phyloP scores from a whole-genome alignment of 2,888 invertebrate genomes.

The Drosophila pegasa region DNA sequence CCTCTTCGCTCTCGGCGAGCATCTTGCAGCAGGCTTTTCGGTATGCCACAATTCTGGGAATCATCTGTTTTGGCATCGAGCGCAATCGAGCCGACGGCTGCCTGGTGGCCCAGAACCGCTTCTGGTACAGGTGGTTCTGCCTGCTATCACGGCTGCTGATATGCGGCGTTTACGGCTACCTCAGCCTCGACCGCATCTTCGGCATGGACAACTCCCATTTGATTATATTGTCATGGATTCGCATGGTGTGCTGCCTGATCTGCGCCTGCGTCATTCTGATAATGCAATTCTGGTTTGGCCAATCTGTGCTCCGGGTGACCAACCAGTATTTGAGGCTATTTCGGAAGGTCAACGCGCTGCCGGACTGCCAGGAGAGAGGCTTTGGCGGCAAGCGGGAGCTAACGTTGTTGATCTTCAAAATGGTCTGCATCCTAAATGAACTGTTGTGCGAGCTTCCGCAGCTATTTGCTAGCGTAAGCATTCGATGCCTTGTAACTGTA shows the following conservation, averaged over 20 bases:
- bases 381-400: conserved; percentile 56
- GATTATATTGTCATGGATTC: conserved; percentile 20
- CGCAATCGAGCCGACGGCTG: conserved; percentile 28
- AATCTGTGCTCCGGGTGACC: conserved; percentile 36
- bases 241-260: conserved; percentile 8
- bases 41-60: conserved; percentile 55
- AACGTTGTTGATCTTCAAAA: conserved; percentile 34
- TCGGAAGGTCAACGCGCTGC: conserved; percentile 29
- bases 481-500: rapidly evolving
- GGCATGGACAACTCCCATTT: conserved; percentile 15
- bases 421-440: conserved; percentile 35
- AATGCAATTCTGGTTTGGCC: conserved; percentile 44
- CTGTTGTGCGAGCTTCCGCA: conserved; percentile 7
- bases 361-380: background rate
- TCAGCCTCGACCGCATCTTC: background rate
- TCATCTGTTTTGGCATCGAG: conserved; percentile 49
- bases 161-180: conserved; percentile 6
- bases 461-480: background rate
- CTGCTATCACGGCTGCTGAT: conserved; percentile 25
- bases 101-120: conserved; percentile 39
- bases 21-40: conserved; percentile 39
- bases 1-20: conserved; percentile 37
- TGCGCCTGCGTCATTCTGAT: conserved; percentile 20
- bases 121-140: conserved; percentile 55
- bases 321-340: conserved; percentile 49